phyloP scores from a whole-genome alignment of 2,888 invertebrate genomes.

The Athetis lepigone region DNA sequence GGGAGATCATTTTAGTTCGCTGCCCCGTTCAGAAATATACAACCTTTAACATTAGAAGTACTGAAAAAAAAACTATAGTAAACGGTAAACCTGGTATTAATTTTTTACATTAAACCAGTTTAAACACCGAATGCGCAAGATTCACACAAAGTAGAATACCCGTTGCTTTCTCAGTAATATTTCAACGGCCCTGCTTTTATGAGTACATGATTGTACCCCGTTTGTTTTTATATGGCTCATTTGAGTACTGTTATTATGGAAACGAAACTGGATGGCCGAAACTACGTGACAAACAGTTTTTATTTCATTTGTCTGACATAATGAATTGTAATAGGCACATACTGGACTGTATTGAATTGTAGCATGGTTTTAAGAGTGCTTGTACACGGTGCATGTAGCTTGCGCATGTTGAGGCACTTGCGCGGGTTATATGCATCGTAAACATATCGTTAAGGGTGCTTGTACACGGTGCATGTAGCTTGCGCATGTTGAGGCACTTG shows the following conservation, averaged over 20 bases:
- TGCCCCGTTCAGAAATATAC: no score
- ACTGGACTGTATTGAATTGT: neutral
- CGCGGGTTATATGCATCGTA: no score
- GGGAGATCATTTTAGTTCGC: no score
- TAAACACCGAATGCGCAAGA: neutral
- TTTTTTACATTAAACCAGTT: neutral
- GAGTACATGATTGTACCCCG: conserved; percentile 14
- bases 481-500: no score
- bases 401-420: no score
- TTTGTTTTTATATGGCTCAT: conserved; percentile 36
- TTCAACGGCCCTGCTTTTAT: conserved; percentile 18
- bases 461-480: no score
- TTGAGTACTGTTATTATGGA: conserved; percentile 25
- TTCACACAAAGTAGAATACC: neutral
- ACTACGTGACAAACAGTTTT: neutral
- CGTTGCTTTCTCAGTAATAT: conserved; percentile 37
- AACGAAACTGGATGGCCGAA: neutral
- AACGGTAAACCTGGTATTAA: no score
- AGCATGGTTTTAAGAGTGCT: no score
- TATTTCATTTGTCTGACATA: neutral
- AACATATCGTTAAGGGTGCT: no score
- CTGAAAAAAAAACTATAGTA: no score
- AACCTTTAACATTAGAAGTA: no score
- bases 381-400: no score
- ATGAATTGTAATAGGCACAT: neutral